phyloP scores from a whole-genome alignment of 2,113 vertebrate genomes.

The Tichodroma muraria region DNA sequence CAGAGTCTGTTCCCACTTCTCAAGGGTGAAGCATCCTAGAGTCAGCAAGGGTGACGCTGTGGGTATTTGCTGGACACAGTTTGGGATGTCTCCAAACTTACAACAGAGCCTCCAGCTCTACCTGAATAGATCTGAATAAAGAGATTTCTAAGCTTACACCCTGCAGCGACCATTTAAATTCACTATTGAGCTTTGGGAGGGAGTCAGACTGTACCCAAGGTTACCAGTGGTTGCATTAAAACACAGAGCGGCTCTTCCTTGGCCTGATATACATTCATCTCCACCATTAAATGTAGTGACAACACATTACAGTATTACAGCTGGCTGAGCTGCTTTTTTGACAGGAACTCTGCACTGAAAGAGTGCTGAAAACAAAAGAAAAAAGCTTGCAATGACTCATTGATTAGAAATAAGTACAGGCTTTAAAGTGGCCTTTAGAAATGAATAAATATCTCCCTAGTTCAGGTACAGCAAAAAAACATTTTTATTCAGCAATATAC shows the following conservation, averaged over 20 bases:
- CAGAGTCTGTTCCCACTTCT: background rate
- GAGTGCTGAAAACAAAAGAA: background rate
- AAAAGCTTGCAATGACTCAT: conserved; percentile 3
- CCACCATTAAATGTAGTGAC: background rate
- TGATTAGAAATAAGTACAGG: background rate
- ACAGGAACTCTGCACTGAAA: background rate
- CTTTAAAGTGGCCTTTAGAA: background rate
- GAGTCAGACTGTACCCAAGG: background rate
- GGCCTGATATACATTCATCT: background rate
- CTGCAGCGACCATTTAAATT: background rate
- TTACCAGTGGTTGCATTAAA: background rate
- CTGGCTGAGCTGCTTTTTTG: background rate
- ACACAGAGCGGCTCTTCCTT: background rate
- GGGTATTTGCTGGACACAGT: background rate
- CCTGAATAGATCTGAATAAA: background rate
- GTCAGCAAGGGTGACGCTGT: background rate
- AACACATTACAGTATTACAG: background rate
- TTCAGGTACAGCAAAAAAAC: background rate
- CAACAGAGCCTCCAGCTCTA: background rate
- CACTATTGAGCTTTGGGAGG: background rate
- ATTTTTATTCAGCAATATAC: background rate
- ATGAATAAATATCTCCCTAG: background rate
- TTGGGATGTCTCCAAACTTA: background rate
- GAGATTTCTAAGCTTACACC: background rate
- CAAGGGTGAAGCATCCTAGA: background rate